These are phyloP conservation scores for Drosophila insularis DNA, from an alignment of 1,140 invertebrate species.

Conservation along the genomic window DNA sequence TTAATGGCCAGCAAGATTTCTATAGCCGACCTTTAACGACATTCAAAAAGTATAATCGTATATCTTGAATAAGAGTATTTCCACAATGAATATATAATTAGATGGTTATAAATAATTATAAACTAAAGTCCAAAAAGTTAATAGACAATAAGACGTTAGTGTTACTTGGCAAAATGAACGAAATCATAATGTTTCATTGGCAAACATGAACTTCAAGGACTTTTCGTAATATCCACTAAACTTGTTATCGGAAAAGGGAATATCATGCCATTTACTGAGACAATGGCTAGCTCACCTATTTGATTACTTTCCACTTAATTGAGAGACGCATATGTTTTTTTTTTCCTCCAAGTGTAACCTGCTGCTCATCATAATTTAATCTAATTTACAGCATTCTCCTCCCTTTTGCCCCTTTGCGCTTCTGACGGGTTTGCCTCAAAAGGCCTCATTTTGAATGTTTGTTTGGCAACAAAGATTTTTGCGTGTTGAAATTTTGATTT, in stretches of 20 bases:
- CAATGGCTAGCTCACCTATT: too few relatives aligned
- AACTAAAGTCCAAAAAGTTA: too few relatives aligned
- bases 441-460: constrained; percentile 1
- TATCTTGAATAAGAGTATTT: not conserved
- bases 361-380: constrained; percentile 6
- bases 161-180: too few relatives aligned
- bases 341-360: constrained; percentile 9
- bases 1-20: not conserved
- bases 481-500: constrained; percentile 18
- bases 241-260: too few relatives aligned
- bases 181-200: too few relatives aligned
- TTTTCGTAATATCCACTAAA: too few relatives aligned
- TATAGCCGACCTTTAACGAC: not conserved
- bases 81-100: too few relatives aligned
- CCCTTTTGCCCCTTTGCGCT: not conserved
- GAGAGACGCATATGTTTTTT: not conserved
- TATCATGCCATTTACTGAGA: too few relatives aligned
- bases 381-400: not conserved
- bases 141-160: too few relatives aligned
- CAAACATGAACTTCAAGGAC: too few relatives aligned
- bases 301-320: not conserved
- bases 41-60: constrained; percentile 2
- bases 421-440: not conserved
- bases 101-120: too few relatives aligned
- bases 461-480: constrained; percentile 20